Evolutionary conservation across 2,113 vertebrate genomes (phyloP).

Genomic region (Channa argus): DNA sequence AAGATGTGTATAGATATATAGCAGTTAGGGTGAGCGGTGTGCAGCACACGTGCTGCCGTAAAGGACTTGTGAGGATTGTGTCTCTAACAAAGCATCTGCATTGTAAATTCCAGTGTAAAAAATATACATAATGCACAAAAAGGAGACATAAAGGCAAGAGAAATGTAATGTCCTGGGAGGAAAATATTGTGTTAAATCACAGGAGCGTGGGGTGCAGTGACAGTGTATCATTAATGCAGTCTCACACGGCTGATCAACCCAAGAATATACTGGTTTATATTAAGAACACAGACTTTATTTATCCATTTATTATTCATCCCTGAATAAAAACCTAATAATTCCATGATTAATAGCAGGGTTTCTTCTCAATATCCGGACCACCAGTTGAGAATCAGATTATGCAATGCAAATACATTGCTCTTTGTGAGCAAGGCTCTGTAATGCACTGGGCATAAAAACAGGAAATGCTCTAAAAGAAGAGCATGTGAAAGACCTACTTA

Average conservation of each 20-base stretch:
- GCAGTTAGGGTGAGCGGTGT: conserved; percentile 45
- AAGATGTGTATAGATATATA: conserved; percentile 48
- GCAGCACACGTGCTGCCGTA: conserved; percentile 8
- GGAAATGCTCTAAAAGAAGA: conserved; percentile 31
- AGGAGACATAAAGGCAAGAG: conserved; percentile 14
- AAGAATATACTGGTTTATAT: conserved; percentile 50
- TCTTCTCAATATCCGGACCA: conserved; percentile 25
- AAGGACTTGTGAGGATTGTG: conserved; percentile 50
- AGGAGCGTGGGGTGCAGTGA: conserved; percentile 8
- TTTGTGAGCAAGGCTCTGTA: conserved; percentile 23
- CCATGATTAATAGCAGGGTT: conserved; percentile 34
- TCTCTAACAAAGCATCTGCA: conserved; percentile 33
- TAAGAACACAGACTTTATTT: conserved; percentile 40
- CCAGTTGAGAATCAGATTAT: conserved; percentile 41
- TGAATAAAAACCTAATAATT: conserved; percentile 37
- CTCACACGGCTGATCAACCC: conserved; percentile 45
- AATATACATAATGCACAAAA: conserved; percentile 38
- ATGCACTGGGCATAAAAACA: conserved; percentile 31
- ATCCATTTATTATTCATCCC: conserved; percentile 47
- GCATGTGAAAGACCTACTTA: conserved; percentile 45
- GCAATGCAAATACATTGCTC: conserved; percentile 43
- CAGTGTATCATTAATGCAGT: conserved; percentile 40
- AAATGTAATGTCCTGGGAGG: conserved; percentile 20
- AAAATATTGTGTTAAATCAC: conserved; percentile 44
- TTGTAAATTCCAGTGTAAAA: conserved; percentile 37